A percentile compares a stretch with the other conserved stretches of the same genome.
Evolutionary conservation across 2,888 invertebrate species (phyloP).

Genomic region (Nomada flava): DNA sequence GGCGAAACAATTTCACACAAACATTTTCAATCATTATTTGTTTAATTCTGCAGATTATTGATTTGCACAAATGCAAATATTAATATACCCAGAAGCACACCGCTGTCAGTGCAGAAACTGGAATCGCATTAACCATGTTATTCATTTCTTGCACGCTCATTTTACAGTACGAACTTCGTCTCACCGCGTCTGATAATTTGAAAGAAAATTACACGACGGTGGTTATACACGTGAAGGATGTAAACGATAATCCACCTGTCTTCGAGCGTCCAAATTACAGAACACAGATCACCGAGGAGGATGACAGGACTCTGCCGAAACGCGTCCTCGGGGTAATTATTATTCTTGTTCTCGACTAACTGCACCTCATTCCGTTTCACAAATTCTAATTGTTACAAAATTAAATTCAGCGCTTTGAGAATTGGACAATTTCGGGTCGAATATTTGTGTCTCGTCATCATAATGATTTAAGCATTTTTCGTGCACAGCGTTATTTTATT

Average conservation of each 20-base stretch:
- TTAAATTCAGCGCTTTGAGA: neutral
- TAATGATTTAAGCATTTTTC: too few species aligned
- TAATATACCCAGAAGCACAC: neutral
- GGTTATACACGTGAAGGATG: conserved; percentile 98
- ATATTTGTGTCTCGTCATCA: too few species aligned
- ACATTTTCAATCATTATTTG: too few species aligned
- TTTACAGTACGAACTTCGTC: conserved; percentile 94
- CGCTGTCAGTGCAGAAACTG: neutral
- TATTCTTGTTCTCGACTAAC: neutral
- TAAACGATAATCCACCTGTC: conserved; percentile 98
- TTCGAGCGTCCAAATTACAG: conserved; percentile 97
- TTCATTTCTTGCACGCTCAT: conserved; percentile 11
- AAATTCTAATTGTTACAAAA: neutral
- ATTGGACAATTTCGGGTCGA: neutral
- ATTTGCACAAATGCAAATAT: too few species aligned
- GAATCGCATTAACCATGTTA: neutral
- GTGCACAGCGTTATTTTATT: too few species aligned
- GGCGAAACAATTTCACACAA: too few species aligned
- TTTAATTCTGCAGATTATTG: too few species aligned
- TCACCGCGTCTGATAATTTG: conserved; percentile 97
- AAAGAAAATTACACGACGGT: conserved; percentile 99
- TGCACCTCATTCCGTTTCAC: neutral
- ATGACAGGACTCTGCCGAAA: conserved; percentile 96
- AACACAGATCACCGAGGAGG: conserved; percentile 98
- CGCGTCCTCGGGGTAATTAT: conserved; percentile 92